phyloP scores from a whole-genome alignment of 1,140 invertebrate genomes.

The Andricus grossulariae region DNA sequence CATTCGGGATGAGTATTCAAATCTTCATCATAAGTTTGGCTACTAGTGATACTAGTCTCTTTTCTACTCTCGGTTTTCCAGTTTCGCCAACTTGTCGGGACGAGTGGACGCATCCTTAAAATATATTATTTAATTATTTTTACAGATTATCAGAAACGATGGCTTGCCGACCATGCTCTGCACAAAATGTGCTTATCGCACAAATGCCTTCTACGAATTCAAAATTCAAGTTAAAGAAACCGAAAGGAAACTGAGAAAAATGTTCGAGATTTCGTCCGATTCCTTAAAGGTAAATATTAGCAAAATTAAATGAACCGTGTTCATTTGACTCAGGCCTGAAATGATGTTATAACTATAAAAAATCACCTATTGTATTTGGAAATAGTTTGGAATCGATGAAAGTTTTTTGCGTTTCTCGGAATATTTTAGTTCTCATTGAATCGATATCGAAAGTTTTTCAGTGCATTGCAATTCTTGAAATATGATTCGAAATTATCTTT shows the following conservation, averaged over 20 bases:
- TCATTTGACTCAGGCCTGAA: background rate
- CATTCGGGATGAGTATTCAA: no score
- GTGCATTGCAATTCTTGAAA: no score
- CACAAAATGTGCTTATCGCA: conserved; percentile 68
- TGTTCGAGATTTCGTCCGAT: conserved; percentile 54
- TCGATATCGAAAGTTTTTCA: no score
- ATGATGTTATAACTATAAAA: background rate
- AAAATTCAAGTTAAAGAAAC: conserved; percentile 67
- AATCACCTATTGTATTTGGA: background rate
- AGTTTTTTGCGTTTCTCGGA: no score
- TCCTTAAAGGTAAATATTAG: background rate
- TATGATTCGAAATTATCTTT: no score
- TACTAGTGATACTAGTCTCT: no score
- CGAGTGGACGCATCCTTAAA: background rate
- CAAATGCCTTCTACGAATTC: conserved; percentile 67
- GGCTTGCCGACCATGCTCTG: conserved; percentile 69
- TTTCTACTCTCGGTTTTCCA: no score
- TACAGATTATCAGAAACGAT: conserved; percentile 66
- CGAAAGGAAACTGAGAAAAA: conserved; percentile 65
- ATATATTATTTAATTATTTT: conserved; percentile 34
- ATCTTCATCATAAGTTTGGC: no score
- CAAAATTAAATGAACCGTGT: background rate
- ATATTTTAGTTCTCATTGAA: no score
- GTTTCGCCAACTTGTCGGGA: no score
- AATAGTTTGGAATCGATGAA: no score